Evolutionary conservation across 2,113 vertebrate species (phyloP).

Genomic region (Dipodomys merriami): DNA sequence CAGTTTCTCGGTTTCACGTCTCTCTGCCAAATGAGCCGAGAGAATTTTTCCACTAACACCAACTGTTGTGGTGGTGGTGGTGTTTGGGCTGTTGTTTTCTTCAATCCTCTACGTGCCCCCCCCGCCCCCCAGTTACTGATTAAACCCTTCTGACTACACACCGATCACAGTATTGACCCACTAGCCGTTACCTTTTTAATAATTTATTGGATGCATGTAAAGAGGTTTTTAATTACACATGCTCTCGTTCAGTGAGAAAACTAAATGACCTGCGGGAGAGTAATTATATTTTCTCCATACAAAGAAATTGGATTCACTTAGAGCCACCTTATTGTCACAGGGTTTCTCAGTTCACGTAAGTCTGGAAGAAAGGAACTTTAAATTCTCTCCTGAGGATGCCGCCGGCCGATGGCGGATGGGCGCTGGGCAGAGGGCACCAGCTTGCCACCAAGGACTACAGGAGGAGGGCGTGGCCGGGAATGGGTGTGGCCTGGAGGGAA

Average conservation of each 20-base stretch:
- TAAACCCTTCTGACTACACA: not conserved
- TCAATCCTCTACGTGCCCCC: not conserved
- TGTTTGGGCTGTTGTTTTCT: not conserved
- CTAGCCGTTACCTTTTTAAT: conserved; percentile 5
- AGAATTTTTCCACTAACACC: not conserved
- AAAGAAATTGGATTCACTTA: not conserved
- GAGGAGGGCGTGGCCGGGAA: too few species aligned
- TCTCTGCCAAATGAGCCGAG: not conserved
- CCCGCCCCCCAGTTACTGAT: not conserved
- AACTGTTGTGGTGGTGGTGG: not conserved
- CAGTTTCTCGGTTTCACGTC: not conserved
- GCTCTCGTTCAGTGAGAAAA: conserved; percentile 33
- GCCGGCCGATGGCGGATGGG: accelerated
- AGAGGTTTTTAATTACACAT: conserved; percentile 36
- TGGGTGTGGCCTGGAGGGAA: too few species aligned
- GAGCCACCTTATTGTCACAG: not conserved
- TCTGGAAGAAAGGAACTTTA: not conserved
- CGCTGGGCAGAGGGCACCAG: not conserved
- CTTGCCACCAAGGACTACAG: too few species aligned
- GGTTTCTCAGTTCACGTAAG: not conserved
- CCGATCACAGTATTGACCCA: not conserved
- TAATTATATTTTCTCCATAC: conserved; percentile 30
- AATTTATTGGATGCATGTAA: conserved; percentile 30
- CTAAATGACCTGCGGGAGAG: conserved; percentile 14
- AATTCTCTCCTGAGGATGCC: not conserved